Evolutionary conservation across 2,797 vertebrate species (phyloP), one percentile per base, ranked within the genome.

Genomic region (Microtus obscurus): DNA sequence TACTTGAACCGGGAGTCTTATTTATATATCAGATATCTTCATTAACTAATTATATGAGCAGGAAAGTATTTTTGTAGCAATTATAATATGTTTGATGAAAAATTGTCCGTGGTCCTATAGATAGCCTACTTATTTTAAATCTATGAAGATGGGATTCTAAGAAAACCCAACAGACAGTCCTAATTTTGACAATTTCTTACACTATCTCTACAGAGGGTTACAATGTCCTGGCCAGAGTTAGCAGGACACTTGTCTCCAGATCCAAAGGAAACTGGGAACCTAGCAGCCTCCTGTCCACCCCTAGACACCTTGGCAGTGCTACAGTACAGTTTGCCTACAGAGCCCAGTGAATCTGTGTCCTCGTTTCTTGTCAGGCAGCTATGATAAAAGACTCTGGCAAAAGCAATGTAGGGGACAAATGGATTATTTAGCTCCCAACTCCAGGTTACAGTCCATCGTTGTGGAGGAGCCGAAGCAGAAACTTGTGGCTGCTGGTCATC

Each of bases 1-100:
- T n/a, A 67, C 87, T 91, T 59, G 59, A n/a, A 88, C 90, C 78
- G 12, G 89, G 65, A 87, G n/a, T 87, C 74, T 53, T 78, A 93
- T 76, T 93, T 59, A 67, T 19, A 37, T 89, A 88, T 86, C 94
- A 95, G 89, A 82, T 14, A 81, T 77, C 93, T 96, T 96, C 79
- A 96, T 95, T 96, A 93, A 96, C 93, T 94, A 90, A 90, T 94
- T 91, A 63, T 74, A 93, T 94, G 91, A 96, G 80, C 83, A 89
- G 71, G 85, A 83, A 88, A 25, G 29, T 67, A 67, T 61, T n/a
- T n/a, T 65, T 43, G 53, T 19, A 79, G 34, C 63, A 13, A 67
- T 83, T 93, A 93, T 77, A 95, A 71, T 85, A 89, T 45, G 48
- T 71, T 95, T 77, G 81, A 92, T 90, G 85, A 79, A 90, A 90